Evolutionary conservation across 2,888 invertebrate genomes (phyloP).

Genomic region (Oxystoma pomonae): DNA sequence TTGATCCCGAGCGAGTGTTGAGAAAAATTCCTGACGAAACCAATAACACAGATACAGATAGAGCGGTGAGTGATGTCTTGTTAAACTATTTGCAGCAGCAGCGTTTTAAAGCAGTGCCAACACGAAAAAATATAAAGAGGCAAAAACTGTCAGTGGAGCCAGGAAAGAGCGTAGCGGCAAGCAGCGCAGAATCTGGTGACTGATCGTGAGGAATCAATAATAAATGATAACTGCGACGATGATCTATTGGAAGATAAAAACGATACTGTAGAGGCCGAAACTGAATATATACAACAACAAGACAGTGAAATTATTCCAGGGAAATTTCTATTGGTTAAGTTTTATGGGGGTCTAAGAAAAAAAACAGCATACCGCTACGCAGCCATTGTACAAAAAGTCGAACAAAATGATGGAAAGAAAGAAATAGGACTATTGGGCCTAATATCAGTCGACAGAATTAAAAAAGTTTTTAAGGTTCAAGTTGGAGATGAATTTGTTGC

Average conservation of each 20-base stretch:
- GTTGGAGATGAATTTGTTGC: no score
- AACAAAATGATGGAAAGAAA: no score
- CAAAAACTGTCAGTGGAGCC: conserved; percentile 20
- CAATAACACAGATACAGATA: no score
- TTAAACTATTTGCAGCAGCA: conserved; percentile 21
- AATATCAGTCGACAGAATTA: no score
- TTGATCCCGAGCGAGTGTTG: conserved; percentile 23
- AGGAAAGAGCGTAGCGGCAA: conserved; percentile 21
- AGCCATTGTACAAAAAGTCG: no score
- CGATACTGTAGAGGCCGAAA: conserved; percentile 11
- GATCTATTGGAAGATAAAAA: no score
- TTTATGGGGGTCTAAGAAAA: no score
- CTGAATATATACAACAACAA: conserved; percentile 15
- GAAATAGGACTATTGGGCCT: no score
- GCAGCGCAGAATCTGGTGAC: conserved; percentile 19
- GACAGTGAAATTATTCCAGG: conserved; percentile 8
- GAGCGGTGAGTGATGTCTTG: conserved; percentile 10
- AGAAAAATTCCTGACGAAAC: conserved; percentile 10
- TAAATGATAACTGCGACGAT: conserved; percentile 21
- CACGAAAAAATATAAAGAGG: conserved; percentile 20
- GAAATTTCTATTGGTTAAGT: conserved; percentile 13
- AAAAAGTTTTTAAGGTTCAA: no score
- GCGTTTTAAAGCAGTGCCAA: conserved; percentile 17
- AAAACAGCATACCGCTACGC: no score
- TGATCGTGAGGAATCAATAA: conserved; percentile 18